A percentile compares a stretch with the other conserved stretches of the same genome.
Evolutionary conservation across 1,140 invertebrate species (phyloP).

Genomic region (Drosophila pruinosa): DNA sequence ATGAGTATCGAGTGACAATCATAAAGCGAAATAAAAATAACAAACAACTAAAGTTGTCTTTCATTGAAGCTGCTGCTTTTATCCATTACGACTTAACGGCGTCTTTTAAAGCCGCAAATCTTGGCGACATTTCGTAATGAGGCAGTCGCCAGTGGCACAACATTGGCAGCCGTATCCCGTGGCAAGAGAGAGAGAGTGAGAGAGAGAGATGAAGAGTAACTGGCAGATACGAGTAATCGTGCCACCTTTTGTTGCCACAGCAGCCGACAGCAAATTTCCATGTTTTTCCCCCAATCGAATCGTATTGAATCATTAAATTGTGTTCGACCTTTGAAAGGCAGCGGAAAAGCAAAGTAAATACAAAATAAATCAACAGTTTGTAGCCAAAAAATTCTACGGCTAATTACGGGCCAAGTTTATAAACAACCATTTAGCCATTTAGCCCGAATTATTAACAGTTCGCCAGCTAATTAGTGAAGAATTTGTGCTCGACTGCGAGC

Average conservation of each 20-base stretch:
- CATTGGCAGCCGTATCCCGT: constrained; percentile 14
- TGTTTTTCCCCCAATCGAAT: not conserved
- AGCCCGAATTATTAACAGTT: constrained; percentile 12
- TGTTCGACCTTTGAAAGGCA: constrained; percentile 22
- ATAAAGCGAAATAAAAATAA: constrained; percentile 32
- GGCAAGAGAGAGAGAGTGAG: not conserved
- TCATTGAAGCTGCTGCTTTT: constrained; percentile 25
- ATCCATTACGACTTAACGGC: constrained; percentile 46
- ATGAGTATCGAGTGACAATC: constrained; percentile 49
- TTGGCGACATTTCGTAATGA: constrained; percentile 55
- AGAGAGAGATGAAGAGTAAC: not conserved
- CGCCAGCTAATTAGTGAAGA: constrained; percentile 26
- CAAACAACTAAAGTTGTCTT: constrained; percentile 9
- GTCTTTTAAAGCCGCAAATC: constrained; percentile 47
- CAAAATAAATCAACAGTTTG: not conserved
- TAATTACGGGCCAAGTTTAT: constrained; percentile 23
- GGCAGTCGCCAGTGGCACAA: constrained; percentile 10
- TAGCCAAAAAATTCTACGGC: constrained; percentile 2
- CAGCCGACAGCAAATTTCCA: not conserved
- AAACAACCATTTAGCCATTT: constrained; percentile 9
- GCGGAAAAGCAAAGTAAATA: not conserved
- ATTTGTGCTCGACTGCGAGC: constrained; percentile 5
- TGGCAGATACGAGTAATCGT: constrained; percentile 17
- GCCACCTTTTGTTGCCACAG: constrained; percentile 1
- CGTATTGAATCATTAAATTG: constrained; percentile 6